These are phyloP conservation scores for Melanaphis sacchari DNA, from an alignment of 1,140 invertebrate species.

Conservation along the genomic window DNA sequence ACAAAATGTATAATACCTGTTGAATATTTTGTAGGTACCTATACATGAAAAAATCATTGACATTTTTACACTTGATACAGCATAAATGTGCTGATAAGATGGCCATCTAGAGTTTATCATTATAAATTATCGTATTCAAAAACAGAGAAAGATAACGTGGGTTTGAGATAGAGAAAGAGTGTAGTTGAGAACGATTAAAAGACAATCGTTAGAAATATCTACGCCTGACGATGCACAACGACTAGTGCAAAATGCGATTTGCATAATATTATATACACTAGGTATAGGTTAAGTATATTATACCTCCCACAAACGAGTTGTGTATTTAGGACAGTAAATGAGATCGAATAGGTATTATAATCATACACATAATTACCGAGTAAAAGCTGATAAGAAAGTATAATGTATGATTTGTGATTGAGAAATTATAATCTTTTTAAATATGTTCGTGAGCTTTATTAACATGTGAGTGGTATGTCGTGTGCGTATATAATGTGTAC, in stretches of 20 bases:
- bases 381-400: constrained; percentile 3
- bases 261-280: neutral
- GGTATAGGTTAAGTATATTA: neutral
- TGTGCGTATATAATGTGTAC: neutral
- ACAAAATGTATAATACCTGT: no score
- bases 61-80: no score
- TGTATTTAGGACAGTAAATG: constrained; percentile 13
- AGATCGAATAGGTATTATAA: constrained; percentile 12
- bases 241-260: neutral
- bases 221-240: neutral
- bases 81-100: neutral
- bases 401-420: constrained; percentile 9
- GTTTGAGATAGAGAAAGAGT: neutral
- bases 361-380: neutral
- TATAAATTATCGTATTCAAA: neutral
- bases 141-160: neutral
- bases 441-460: neutral
- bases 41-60: no score
- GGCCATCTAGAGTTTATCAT: neutral
- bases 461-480: neutral
- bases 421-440: neutral
- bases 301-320: neutral
- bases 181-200: neutral
- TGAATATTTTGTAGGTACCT: no score
- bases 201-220: neutral